Percentiles rank a stretch among this genome's conserved stretches.
phyloP scores from a whole-genome alignment of 2,888 invertebrate genomes.

The Clepsis dumicolana region DNA sequence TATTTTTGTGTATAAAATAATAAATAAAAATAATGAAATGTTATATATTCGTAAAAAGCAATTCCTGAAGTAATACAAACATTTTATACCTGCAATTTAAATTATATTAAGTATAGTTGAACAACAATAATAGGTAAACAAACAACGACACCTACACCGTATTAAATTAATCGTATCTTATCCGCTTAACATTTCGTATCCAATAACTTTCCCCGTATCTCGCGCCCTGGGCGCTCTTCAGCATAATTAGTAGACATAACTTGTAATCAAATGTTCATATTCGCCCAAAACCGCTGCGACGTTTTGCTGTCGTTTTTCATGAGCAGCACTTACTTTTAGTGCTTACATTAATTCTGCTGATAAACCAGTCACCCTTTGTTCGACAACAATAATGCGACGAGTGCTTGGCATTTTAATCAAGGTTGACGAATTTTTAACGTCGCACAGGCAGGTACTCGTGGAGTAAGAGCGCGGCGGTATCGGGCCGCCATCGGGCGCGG shows the following conservation, averaged over 20 bases:
- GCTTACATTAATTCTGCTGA: conserved; percentile 57
- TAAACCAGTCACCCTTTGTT: conserved; percentile 67
- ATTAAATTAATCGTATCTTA: conserved; percentile 25
- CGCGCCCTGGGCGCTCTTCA: conserved; percentile 2
- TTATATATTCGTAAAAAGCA: too few relatives aligned
- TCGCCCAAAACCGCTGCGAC: conserved; percentile 24
- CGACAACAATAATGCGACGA: conserved; percentile 59
- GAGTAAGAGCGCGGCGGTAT: conserved; percentile 43
- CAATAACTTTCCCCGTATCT: conserved; percentile 26
- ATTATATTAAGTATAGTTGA: background rate
- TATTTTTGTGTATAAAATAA: too few relatives aligned
- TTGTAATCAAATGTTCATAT: conserved; percentile 40
- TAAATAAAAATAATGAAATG: too few relatives aligned
- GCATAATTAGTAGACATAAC: conserved; percentile 37
- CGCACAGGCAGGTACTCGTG: conserved; percentile 47
- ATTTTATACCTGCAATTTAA: background rate
- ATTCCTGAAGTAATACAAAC: background rate
- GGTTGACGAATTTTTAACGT: conserved; percentile 68
- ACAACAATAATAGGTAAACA: background rate
- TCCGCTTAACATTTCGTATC: conserved; percentile 12
- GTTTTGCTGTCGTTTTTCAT: conserved; percentile 41
- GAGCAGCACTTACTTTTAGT: conserved; percentile 43
- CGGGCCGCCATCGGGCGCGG: conserved; percentile 48
- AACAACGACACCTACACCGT: background rate
- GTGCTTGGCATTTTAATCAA: conserved; percentile 67